These are phyloP conservation scores for Pheosia tremula DNA, from an alignment of 2,888 invertebrate species.

Conservation along the genomic window DNA sequence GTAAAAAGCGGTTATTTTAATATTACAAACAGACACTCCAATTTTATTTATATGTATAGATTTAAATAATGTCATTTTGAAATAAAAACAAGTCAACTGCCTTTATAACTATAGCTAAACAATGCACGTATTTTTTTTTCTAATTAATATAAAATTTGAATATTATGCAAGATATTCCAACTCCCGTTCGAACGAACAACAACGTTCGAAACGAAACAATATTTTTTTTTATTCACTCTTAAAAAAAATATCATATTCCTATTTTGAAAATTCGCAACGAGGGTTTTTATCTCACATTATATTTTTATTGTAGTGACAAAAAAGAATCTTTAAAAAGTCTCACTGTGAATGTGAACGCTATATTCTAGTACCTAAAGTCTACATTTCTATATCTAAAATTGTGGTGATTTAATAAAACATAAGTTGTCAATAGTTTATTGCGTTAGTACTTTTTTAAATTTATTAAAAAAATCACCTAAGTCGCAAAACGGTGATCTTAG, in stretches of 20 bases:
- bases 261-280: too few species aligned
- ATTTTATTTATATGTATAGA: too few species aligned
- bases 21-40: too few species aligned
- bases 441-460: background rate
- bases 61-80: background rate
- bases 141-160: background rate
- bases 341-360: constrained; percentile 24
- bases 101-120: background rate
- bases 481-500: constrained; percentile 34
- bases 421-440: background rate
- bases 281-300: constrained; percentile 20
- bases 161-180: background rate
- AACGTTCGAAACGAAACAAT: background rate
- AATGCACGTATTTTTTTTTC: background rate
- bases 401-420: constrained; percentile 11
- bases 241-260: background rate
- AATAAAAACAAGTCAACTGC: background rate
- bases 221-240: background rate
- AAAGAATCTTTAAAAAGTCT: constrained; percentile 9
- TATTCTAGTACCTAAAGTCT: constrained; percentile 33
- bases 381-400: constrained; percentile 37
- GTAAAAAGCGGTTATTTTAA: too few species aligned
- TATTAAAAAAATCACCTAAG: constrained; percentile 28
- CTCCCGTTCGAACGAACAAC: too few species aligned
- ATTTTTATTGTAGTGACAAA: constrained; percentile 11